Conservation (phyloP, 2,113 vertebrate genomes). For the Orycteropus afer region DNA sequence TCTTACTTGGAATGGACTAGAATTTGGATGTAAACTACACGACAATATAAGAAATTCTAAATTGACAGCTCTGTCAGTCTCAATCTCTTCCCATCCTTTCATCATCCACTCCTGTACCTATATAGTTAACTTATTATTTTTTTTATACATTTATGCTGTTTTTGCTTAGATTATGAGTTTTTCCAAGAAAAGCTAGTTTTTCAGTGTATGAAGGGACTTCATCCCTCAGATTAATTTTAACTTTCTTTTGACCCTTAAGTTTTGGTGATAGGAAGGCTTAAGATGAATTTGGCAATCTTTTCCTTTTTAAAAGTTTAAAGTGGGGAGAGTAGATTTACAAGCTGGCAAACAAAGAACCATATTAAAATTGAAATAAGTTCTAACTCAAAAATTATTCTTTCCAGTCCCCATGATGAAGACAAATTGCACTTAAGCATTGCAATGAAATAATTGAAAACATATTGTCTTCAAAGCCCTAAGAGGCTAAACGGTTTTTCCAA, state of each 20-base stretch:
- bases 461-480: conserved; percentile 38
- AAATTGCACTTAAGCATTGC: conserved; percentile 62
- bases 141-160: background rate
- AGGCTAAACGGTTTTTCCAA: conserved; percentile 45
- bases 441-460: conserved; percentile 70
- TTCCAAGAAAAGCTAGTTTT: background rate
- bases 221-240: background rate
- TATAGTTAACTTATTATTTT: background rate
- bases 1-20: background rate
- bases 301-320: conserved; percentile 43
- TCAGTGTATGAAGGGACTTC: background rate
- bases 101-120: background rate
- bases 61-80: background rate
- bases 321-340: conserved; percentile 12
- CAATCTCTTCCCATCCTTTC: background rate
- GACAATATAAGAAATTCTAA: background rate
- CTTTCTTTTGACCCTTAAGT: conserved; percentile 7
- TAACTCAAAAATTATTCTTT: conserved; percentile 74
- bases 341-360: conserved; percentile 50
- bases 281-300: conserved; percentile 15
- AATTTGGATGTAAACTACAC: background rate
- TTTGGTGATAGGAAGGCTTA: conserved; percentile 9
- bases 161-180: background rate
- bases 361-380: conserved; percentile 47
- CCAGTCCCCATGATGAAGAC: conserved; percentile 61